Evolutionary conservation across 2,888 invertebrate species (phyloP).

Genomic region (Melanostoma mellinum): DNA sequence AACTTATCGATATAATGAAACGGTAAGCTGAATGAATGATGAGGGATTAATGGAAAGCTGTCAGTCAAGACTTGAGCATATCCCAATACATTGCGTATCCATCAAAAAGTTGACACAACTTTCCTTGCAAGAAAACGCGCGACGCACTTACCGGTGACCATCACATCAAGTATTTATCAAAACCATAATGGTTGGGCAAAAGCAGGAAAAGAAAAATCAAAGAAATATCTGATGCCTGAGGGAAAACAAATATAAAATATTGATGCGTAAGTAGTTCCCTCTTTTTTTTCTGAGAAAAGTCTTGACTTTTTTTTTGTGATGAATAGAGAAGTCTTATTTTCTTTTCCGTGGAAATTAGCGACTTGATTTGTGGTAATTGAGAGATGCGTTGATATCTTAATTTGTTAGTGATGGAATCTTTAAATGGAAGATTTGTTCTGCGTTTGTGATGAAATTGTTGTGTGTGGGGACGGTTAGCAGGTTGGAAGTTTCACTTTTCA

Average conservation of each 20-base stretch:
- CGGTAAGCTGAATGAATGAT: slow-evolving; percentile 45
- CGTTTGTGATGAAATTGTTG: too few species aligned
- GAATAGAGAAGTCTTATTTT: slow-evolving; percentile 47
- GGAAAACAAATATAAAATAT: slow-evolving; percentile 35
- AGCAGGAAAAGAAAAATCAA: slow-evolving; percentile 20
- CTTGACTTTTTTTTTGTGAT: slow-evolving; percentile 29
- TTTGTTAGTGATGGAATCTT: slow-evolving; percentile 24
- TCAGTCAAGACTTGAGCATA: slow-evolving; percentile 55
- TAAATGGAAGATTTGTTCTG: slow-evolving; percentile 27
- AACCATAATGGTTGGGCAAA: slow-evolving; percentile 30
- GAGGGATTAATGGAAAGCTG: slow-evolving; percentile 71
- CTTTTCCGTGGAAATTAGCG: slow-evolving; percentile 51
- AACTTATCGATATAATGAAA: slow-evolving; percentile 58
- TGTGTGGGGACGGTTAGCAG: too few species aligned
- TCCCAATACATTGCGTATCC: slow-evolving; percentile 31
- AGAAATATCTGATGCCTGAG: slow-evolving; percentile 32
- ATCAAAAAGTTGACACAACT: slow-evolving; percentile 65
- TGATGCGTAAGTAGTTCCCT: slow-evolving; percentile 45
- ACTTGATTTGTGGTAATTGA: slow-evolving; percentile 2
- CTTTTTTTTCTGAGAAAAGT: slow-evolving; percentile 7
- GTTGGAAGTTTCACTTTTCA: too few species aligned
- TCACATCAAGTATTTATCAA: slow-evolving; percentile 34
- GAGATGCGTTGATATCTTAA: slow-evolving; percentile 14
- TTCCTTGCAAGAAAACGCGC: slow-evolving; percentile 54
- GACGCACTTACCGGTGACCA: slow-evolving; percentile 50